phyloP scores from a whole-genome alignment of 2,797 vertebrate genomes.

The Coilia nasus region DNA sequence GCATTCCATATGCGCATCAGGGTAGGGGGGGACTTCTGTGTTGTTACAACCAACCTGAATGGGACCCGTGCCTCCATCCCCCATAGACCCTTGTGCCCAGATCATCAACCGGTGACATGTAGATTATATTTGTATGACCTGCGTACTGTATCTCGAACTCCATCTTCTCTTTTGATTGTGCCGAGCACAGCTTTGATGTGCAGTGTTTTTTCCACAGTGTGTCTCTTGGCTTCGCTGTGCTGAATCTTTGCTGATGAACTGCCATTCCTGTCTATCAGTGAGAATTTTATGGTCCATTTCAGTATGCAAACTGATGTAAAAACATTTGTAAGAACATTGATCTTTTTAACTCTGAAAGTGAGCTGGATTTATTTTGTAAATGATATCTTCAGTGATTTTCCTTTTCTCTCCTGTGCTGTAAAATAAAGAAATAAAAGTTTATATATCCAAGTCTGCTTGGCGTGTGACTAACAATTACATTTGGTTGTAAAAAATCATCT shows the following conservation, averaged over 20 bases:
- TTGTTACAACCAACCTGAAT: background rate
- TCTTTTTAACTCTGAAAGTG: background rate
- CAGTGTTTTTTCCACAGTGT: background rate
- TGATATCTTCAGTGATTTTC: background rate
- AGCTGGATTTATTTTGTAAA: conserved; percentile 13
- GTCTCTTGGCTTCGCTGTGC: background rate
- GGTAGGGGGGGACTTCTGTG: background rate
- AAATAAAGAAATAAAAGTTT: conserved; percentile 13
- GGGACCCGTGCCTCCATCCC: background rate
- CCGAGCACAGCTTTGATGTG: background rate
- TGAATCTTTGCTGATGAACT: background rate
- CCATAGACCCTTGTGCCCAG: background rate
- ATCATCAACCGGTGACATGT: background rate
- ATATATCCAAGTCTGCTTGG: background rate
- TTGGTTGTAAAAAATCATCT: background rate
- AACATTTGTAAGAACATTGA: conserved; percentile 36
- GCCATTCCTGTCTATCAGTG: background rate
- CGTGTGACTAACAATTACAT: background rate
- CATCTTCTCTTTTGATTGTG: background rate
- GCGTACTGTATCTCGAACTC: background rate
- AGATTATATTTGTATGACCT: background rate
- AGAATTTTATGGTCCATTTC: background rate
- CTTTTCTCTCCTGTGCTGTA: background rate
- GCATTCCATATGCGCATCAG: background rate
- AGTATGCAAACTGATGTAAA: background rate